A percentile compares a stretch with the other conserved stretches of the same genome.
phyloP scores from a whole-genome alignment of 2,888 invertebrate genomes.

The Doris montereyensis region DNA sequence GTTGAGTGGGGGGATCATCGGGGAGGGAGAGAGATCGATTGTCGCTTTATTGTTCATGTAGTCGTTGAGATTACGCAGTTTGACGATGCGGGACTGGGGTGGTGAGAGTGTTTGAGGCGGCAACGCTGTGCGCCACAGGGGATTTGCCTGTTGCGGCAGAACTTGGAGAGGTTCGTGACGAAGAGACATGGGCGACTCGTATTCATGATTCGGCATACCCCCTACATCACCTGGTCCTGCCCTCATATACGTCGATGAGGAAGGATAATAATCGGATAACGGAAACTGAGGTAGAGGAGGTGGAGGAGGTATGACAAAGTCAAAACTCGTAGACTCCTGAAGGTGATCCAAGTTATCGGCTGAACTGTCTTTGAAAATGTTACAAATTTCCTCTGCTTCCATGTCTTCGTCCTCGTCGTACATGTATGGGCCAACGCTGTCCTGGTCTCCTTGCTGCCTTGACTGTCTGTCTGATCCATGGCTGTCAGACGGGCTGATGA shows the following conservation, averaged over 20 bases:
- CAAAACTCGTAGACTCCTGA: conserved; percentile 62
- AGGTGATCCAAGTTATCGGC: conserved; percentile 59
- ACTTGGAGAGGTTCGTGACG: conserved; percentile 26
- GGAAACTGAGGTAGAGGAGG: conserved; percentile 62
- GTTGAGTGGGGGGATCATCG: conserved; percentile 60
- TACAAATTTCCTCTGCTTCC: conserved; percentile 64
- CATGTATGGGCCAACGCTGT: conserved; percentile 57
- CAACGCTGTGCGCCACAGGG: conserved; percentile 59
- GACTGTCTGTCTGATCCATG: conserved; percentile 50
- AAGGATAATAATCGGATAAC: conserved; percentile 52
- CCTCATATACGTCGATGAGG: conserved; percentile 51
- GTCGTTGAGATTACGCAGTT: conserved; percentile 61
- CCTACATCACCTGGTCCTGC: conserved; percentile 45
- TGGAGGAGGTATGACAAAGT: conserved; percentile 61
- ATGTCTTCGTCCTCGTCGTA: conserved; percentile 60
- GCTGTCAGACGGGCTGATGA: conserved; percentile 48
- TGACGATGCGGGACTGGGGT: conserved; percentile 59
- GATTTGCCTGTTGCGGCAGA: conserved; percentile 41
- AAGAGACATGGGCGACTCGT: conserved; percentile 26
- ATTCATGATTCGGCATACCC: conserved; percentile 47
- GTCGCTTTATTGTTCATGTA: conserved; percentile 56
- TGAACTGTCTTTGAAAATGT: conserved; percentile 59
- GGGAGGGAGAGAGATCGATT: conserved; percentile 65
- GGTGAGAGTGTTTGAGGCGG: conserved; percentile 54
- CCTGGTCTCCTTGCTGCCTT: conserved; percentile 58